phyloP scores from a whole-genome alignment of 2,888 invertebrate genomes.

The Stenolophus ochropezus region DNA sequence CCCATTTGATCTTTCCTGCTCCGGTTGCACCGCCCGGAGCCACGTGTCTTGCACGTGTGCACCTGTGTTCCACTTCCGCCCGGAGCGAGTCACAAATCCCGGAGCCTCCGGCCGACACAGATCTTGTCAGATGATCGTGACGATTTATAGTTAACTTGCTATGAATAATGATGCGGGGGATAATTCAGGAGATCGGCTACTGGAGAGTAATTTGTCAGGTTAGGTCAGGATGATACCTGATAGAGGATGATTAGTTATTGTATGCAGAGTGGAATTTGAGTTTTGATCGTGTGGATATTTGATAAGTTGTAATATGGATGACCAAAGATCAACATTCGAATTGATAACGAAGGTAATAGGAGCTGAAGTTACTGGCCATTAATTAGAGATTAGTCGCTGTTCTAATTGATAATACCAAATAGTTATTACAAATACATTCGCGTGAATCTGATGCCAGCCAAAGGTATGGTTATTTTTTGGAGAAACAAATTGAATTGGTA shows the following conservation, averaged over 20 bases:
- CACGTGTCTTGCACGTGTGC: neutral
- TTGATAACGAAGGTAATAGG: too few species aligned
- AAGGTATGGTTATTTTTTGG: too few species aligned
- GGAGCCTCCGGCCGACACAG: neutral
- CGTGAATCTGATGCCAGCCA: too few species aligned
- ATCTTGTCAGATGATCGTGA: conserved; percentile 2
- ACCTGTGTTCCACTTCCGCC: neutral
- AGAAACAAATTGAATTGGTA: too few species aligned
- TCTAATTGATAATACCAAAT: too few species aligned
- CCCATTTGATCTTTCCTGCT: neutral
- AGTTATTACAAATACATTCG: too few species aligned
- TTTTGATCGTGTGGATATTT: neutral
- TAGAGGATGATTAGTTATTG: neutral
- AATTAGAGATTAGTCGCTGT: too few species aligned
- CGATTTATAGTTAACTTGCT: conserved; percentile 18
- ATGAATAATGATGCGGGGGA: conserved; percentile 17
- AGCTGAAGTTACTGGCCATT: neutral
- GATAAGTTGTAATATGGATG: neutral
- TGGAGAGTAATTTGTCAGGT: neutral
- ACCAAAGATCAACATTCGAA: neutral
- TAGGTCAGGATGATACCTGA: neutral
- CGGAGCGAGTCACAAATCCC: neutral
- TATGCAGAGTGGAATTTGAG: neutral
- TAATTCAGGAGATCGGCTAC: neutral
- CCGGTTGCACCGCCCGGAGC: neutral